Percentiles rank a stretch among this genome's conserved stretches.
phyloP scores from a whole-genome alignment of 2,888 invertebrate species.

The Meliscaeva auricollis region DNA sequence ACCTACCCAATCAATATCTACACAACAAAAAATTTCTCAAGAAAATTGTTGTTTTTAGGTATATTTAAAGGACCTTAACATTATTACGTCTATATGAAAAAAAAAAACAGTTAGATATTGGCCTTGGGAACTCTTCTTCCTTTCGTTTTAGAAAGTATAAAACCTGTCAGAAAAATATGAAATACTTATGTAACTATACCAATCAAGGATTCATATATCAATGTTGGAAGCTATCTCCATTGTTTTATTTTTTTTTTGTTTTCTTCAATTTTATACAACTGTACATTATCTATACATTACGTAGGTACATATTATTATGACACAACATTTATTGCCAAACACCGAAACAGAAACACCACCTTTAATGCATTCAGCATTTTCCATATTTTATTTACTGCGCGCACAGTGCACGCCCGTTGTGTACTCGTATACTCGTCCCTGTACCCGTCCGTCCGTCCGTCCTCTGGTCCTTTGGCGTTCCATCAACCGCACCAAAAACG shows the following conservation, averaged over 20 bases:
- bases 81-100: no score
- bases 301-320: constrained; percentile 8
- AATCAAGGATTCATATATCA: no score
- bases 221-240: no score
- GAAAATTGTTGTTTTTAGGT: no score
- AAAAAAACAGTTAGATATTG: no score
- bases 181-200: no score
- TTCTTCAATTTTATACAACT: neutral
- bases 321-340: constrained; percentile 29
- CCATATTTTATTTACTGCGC: constrained; percentile 43
- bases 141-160: no score
- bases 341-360: constrained; percentile 30
- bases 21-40: no score
- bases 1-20: no score
- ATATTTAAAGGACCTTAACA: no score
- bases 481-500: neutral
- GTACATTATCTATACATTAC: neutral
- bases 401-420: constrained; percentile 29
- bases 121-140: no score
- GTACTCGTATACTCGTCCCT: neutral
- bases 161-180: no score
- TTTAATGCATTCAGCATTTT: constrained; percentile 58
- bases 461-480: neutral
- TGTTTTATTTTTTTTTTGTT: neutral
- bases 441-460: neutral